Evolutionary conservation across 2,888 invertebrate species (phyloP), one percentile per base, ranked within the genome.

Genomic region (Leptogaster cylindrica): DNA sequence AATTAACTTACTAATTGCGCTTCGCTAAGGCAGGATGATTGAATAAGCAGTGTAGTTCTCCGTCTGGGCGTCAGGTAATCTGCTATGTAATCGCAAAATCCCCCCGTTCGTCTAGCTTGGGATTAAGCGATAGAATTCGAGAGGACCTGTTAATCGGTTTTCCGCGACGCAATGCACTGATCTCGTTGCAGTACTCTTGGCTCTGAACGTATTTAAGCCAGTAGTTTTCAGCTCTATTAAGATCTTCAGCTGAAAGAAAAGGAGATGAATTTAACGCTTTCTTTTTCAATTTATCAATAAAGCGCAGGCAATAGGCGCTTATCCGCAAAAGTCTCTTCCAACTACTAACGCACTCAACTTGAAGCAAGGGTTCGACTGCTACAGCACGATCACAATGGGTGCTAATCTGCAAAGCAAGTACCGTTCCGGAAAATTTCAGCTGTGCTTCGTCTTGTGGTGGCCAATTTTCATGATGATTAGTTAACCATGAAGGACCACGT

Each of bases 131-230:
- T 20, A 48, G 28, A n/a, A 68, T 23, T n/a, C 12, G 48, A 3
- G 55, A 68, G 14, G 48, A 33, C n/a, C 46, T 58, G 8, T 61
- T 27, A 58, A 66, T 46, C 25, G 25, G 36, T 20, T 58, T 66
- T 12, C 50, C 48, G 3, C 12, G 25, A 18, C 16, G 46, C 0
- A 46, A 12, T 8, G 46, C 16, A 16, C 23, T 46, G 2, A 46
- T 46, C 12, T 46, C 46, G 10, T 46, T 46, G 5, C 12, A 3
- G 7, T 18, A 46, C 12, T 46, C 46, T 8, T 18, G 6, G 16
- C 7, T 6, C n/a, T 46, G 46, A 8, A 4, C 46, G 12, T 46
- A 46, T 23, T 16, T 46, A 10, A 46, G 12, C 46, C 46, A 46
- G 23, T 46, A 46, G 4, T 46, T 12, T 20, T 46, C 46, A 18